Evolutionary conservation across 2,797 vertebrate species (phyloP).

Genomic region (Spinus olivaceus): DNA sequence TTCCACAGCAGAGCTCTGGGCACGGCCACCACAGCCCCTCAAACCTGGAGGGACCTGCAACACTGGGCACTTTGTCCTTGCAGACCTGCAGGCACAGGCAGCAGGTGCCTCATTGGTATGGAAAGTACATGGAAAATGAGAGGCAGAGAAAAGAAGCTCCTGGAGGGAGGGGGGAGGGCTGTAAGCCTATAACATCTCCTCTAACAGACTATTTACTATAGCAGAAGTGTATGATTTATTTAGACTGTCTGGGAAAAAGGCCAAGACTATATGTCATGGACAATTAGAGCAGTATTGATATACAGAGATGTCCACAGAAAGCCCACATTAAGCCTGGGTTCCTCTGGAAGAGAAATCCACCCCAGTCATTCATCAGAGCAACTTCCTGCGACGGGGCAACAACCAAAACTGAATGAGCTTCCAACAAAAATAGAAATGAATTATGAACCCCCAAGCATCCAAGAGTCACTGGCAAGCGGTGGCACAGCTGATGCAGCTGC

Average conservation of each 20-base stretch:
- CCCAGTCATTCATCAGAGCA: constrained; percentile 57
- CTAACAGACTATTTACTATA: constrained; percentile 50
- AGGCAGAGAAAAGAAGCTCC: constrained; percentile 35
- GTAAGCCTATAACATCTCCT: constrained; percentile 34
- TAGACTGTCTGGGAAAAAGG: constrained; percentile 63
- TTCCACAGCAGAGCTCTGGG: background rate
- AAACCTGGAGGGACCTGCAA: background rate
- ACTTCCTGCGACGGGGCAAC: constrained; percentile 39
- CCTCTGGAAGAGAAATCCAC: constrained; percentile 59
- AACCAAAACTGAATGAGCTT: constrained; percentile 21
- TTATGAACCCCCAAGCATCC: background rate
- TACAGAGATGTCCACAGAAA: constrained; percentile 47
- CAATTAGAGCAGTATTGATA: constrained; percentile 65
- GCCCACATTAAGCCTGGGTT: constrained; percentile 48
- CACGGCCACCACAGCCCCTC: rapidly evolving
- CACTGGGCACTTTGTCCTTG: background rate
- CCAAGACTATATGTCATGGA: constrained; percentile 72
- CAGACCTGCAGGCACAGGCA: background rate
- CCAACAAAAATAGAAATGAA: constrained; percentile 53
- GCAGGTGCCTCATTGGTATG: constrained; percentile 42
- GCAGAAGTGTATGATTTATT: constrained; percentile 65
- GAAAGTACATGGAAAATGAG: constrained; percentile 40
- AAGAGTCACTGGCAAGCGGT: background rate
- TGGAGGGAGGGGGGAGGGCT: background rate
- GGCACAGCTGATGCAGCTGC: constrained; percentile 23